phyloP scores from a whole-genome alignment of 2,888 invertebrate species.

The Labia minor region DNA sequence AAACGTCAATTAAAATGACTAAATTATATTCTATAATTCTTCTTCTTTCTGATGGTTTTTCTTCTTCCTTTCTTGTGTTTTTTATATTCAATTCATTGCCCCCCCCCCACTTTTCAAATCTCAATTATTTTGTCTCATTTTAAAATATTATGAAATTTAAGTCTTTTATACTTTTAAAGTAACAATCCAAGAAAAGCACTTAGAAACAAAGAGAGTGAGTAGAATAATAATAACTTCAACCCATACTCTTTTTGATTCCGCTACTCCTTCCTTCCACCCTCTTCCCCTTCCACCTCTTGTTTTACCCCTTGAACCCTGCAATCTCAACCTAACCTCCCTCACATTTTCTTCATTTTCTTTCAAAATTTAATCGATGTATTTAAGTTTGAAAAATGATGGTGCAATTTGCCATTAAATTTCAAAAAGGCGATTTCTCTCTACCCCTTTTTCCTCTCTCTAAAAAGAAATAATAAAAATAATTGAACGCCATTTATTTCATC shows the following conservation, averaged over 20 bases:
- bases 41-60: too few relatives aligned
- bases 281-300: background rate
- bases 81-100: background rate
- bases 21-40: too few relatives aligned
- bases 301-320: background rate
- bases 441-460: background rate
- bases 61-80: too few relatives aligned
- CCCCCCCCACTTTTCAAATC: background rate
- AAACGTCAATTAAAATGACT: too few relatives aligned
- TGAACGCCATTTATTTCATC: background rate
- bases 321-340: background rate
- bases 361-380: constrained; percentile 8
- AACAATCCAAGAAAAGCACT: too few relatives aligned
- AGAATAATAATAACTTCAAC: background rate
- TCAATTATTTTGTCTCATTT: background rate
- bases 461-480: constrained; percentile 8
- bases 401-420: background rate
- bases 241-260: background rate
- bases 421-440: background rate
- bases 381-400: background rate
- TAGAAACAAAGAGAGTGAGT: background rate
- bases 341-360: background rate
- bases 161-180: too few relatives aligned
- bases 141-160: background rate
- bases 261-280: background rate